Percentiles rank a stretch among this genome's conserved stretches.
phyloP scores from a whole-genome alignment of 2,113 vertebrate genomes.

The Neolamprologus sp. region DNA sequence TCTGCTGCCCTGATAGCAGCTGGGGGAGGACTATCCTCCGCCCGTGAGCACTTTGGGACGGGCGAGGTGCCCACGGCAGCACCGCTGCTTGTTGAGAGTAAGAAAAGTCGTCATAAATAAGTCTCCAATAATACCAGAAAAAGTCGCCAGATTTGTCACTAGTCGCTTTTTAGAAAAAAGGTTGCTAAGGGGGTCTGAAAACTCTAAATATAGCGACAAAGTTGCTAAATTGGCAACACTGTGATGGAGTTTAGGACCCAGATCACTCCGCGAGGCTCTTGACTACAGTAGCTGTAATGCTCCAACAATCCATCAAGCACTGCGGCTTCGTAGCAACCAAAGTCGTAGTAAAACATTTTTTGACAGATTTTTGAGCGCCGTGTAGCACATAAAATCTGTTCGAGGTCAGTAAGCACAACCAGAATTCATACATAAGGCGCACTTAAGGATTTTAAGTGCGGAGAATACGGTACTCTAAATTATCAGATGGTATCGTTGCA shows the following conservation, averaged over 20 bases:
- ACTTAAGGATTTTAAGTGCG: accelerated
- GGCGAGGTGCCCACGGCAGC: accelerated
- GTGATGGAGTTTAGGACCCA: accelerated
- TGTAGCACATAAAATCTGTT: accelerated
- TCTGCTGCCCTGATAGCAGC: too few relatives aligned
- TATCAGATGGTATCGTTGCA: slow-evolving; percentile 10
- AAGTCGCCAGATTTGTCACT: not conserved
- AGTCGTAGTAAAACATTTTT: not conserved
- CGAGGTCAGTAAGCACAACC: not conserved
- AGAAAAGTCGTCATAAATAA: not conserved
- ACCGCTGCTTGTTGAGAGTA: too few relatives aligned
- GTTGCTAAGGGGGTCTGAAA: accelerated
- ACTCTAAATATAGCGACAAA: not conserved
- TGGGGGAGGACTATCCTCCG: too few relatives aligned
- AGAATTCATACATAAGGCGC: not conserved
- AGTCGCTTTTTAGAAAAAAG: not conserved
- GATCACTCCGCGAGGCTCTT: accelerated
- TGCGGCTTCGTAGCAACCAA: accelerated
- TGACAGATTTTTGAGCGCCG: accelerated
- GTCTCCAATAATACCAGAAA: not conserved
- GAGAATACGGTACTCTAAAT: not conserved
- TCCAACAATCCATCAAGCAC: accelerated
- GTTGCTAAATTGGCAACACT: accelerated
- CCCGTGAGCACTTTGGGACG: accelerated
- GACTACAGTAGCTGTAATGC: not conserved